Percentiles rank a stretch among this genome's conserved stretches.
Conservation (phyloP, 2,888 invertebrate species). For the Ferdinandea cuprea region DNA sequence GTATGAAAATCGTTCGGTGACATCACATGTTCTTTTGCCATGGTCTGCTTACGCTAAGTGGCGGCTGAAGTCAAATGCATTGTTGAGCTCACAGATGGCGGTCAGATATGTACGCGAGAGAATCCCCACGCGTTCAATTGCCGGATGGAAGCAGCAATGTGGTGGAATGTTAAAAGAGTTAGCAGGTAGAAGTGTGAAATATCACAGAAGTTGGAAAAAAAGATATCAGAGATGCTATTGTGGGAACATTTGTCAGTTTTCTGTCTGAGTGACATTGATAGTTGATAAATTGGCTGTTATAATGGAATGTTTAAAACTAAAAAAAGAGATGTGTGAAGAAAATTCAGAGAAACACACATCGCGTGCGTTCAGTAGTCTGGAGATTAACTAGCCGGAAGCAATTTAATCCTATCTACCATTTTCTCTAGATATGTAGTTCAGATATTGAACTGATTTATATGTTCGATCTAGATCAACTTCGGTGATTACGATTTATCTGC, state of each 20-base stretch:
- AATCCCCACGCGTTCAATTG: conserved; percentile 37
- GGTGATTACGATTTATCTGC: too few relatives aligned
- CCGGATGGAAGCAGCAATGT: background rate
- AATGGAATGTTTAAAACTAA: background rate
- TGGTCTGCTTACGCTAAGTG: conserved; percentile 38
- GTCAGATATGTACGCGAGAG: conserved; percentile 30
- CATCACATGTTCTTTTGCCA: conserved; percentile 62
- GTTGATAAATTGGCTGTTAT: conserved; percentile 10
- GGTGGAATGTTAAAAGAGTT: conserved; percentile 16
- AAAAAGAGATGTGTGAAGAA: too few relatives aligned
- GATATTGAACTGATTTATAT: too few relatives aligned
- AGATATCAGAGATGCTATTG: background rate
- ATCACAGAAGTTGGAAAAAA: background rate
- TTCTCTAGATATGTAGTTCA: too few relatives aligned
- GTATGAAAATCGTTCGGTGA: conserved; percentile 37
- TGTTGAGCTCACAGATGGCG: conserved; percentile 44
- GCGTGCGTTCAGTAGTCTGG: too few relatives aligned
- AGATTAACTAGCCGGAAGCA: too few relatives aligned
- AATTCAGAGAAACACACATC: too few relatives aligned
- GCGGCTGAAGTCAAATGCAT: conserved; percentile 69
- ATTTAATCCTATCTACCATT: too few relatives aligned
- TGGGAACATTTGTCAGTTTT: background rate
- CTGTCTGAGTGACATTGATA: background rate
- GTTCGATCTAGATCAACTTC: too few relatives aligned
- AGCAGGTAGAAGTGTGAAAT: conserved; percentile 6